phyloP scores from a whole-genome alignment of 2,797 vertebrate genomes.

The Carduelis carduelis region DNA sequence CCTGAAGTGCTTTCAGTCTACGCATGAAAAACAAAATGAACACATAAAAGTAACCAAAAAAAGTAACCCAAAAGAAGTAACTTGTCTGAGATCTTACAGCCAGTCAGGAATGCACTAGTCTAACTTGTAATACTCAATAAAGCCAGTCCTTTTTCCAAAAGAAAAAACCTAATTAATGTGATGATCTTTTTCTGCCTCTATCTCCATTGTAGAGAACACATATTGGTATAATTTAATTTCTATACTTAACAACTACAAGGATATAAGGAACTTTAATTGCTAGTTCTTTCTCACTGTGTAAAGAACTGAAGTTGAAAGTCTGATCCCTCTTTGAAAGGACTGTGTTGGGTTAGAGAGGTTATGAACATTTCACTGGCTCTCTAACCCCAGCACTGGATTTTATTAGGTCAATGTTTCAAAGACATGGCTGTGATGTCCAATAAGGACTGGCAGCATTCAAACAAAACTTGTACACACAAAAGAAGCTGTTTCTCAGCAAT shows the following conservation, averaged over 20 bases:
- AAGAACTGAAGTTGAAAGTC: not conserved
- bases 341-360: not conserved
- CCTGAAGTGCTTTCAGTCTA: not conserved
- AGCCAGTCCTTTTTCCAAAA: not conserved
- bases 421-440: not conserved
- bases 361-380: not conserved
- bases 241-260: not conserved
- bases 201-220: not conserved
- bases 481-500: constrained; percentile 26
- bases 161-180: not conserved
- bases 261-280: not conserved
- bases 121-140: not conserved
- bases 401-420: not conserved
- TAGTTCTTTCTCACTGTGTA: not conserved
- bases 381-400: not conserved
- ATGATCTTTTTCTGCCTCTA: not conserved
- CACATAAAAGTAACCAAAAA: not conserved
- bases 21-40: not conserved
- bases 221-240: not conserved
- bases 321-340: not conserved
- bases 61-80: not conserved
- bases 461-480: not conserved
- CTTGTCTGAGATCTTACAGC: not conserved
- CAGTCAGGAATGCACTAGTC: not conserved
- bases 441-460: not conserved